A percentile compares a stretch with the other conserved stretches of the same genome.
phyloP scores from a whole-genome alignment of 2,888 invertebrate genomes.

The Drosophila nigritarsus region DNA sequence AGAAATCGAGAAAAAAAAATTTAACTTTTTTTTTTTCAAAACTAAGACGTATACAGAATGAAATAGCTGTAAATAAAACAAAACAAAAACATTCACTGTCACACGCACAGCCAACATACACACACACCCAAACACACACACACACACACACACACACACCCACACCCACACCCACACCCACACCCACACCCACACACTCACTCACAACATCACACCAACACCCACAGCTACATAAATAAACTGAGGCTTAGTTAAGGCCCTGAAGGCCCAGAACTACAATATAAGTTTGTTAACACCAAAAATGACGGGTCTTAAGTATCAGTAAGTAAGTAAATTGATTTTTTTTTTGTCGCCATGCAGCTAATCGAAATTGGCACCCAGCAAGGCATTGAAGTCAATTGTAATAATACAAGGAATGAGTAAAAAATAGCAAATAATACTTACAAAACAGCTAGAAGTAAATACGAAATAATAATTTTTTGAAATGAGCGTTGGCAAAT shows the following conservation, averaged over 20 bases:
- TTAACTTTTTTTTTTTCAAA: constrained; percentile 36
- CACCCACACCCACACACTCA: constrained; percentile 2
- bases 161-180: constrained; percentile 14
- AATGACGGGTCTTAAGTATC: constrained; percentile 66
- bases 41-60: constrained; percentile 27
- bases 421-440: constrained; percentile 16
- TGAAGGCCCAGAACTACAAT: constrained; percentile 29
- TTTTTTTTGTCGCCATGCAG: constrained; percentile 46
- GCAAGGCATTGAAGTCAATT: constrained; percentile 64
- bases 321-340: constrained; percentile 52
- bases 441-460: constrained; percentile 31
- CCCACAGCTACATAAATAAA: constrained; percentile 17
- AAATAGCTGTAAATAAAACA: constrained; percentile 61
- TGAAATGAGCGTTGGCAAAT: constrained; percentile 20
- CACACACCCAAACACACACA: background rate
- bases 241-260: constrained; percentile 41
- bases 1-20: constrained; percentile 7
- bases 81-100: constrained; percentile 21
- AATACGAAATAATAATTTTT: constrained; percentile 26
- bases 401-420: constrained; percentile 48
- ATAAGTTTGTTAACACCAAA: constrained; percentile 68
- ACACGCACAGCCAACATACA: constrained; percentile 18
- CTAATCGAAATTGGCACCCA: constrained; percentile 30
- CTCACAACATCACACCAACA: constrained; percentile 15
- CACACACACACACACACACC: background rate